phyloP scores from a whole-genome alignment of 2,797 vertebrate genomes.

The Sternarchorhynchus goeldii region DNA sequence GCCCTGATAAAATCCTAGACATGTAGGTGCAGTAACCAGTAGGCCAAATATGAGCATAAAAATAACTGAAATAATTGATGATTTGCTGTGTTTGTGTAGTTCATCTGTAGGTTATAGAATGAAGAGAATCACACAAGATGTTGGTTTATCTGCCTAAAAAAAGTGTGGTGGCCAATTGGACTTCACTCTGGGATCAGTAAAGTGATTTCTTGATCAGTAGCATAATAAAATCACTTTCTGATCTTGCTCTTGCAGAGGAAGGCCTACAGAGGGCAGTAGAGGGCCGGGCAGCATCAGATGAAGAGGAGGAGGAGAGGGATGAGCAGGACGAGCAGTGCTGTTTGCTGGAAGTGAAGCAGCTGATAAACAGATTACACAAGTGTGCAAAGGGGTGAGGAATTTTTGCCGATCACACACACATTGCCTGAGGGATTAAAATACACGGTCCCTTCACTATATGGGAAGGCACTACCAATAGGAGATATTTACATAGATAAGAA shows the following conservation, averaged over 20 bases:
- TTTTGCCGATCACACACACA: background rate
- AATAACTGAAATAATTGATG: too few relatives aligned
- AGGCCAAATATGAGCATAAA: too few relatives aligned
- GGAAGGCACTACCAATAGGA: too few relatives aligned
- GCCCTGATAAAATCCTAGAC: too few relatives aligned
- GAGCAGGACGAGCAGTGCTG: slow-evolving; percentile 57
- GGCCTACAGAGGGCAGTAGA: slow-evolving; percentile 78
- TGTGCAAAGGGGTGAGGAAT: slow-evolving; percentile 67
- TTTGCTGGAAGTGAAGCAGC: slow-evolving; percentile 63
- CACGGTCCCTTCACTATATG: too few relatives aligned
- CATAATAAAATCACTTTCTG: background rate
- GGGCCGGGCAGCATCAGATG: slow-evolving; percentile 77
- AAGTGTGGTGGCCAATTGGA: too few relatives aligned
- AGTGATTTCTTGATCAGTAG: background rate
- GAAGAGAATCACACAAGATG: too few relatives aligned
- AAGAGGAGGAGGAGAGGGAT: slow-evolving; percentile 69
- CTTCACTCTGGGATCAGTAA: background rate
- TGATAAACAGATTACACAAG: slow-evolving; percentile 54
- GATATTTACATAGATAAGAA: too few relatives aligned
- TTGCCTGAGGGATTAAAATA: background rate
- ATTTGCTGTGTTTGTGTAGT: too few relatives aligned
- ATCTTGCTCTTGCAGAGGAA: slow-evolving; percentile 61
- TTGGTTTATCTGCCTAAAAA: too few relatives aligned
- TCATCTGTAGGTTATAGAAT: too few relatives aligned
- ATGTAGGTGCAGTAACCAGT: too few relatives aligned